Evolutionary conservation across 2,113 vertebrate species (phyloP), one percentile per base, ranked within the genome.

Genomic region (Centrocercus urophasianus): DNA sequence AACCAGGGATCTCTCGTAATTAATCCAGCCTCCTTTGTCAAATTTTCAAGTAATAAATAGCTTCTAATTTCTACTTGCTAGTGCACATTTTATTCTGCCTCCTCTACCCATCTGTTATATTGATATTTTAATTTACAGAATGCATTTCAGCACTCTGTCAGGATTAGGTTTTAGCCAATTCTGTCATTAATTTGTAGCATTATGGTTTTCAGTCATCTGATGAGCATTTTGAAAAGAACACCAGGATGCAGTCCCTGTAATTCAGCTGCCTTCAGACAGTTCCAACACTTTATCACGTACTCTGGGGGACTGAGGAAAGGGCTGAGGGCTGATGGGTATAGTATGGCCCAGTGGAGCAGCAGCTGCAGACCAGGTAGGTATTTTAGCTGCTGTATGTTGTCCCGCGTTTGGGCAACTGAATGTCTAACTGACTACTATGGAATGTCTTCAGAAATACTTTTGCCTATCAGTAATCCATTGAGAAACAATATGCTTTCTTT

Each of bases 271-370:
- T 52, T 16, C 14, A 42, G 63, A 19, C 7, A 40, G 10, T 30
- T 60, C 19, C 30, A 40, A 20, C 6, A 8, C 8, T 50, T 38
- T 40, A 21, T 45, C 24, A 45, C 10, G 12, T 52, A 6, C 76
- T 13, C 22, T 4, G 6, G 11, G 13, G 43, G 48, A 45, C 42
- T 15, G 40, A 71, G 20, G 48, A 72, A 4, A 52, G 19, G 38
- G 8, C 24, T 11, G 20, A n/a, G n/a, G 16, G 47, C 40, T 36
- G 34, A 42, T 28, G 27, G 52, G 16, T n/a, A 47, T 9, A 72
- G 45, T 54, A 27, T 1, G 0, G n/a, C 30, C 38, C 47, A 5
- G 2, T 2, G 17, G n/a, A 66, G 6, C 28, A 61, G 16, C 40
- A 56, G 40, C 45, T 64, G 61, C 61, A 40, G 36, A 11, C 36